Evolutionary conservation across 2,113 vertebrate species (phyloP), one percentile per base, ranked within the genome.

Genomic region (Chitala chitala): DNA sequence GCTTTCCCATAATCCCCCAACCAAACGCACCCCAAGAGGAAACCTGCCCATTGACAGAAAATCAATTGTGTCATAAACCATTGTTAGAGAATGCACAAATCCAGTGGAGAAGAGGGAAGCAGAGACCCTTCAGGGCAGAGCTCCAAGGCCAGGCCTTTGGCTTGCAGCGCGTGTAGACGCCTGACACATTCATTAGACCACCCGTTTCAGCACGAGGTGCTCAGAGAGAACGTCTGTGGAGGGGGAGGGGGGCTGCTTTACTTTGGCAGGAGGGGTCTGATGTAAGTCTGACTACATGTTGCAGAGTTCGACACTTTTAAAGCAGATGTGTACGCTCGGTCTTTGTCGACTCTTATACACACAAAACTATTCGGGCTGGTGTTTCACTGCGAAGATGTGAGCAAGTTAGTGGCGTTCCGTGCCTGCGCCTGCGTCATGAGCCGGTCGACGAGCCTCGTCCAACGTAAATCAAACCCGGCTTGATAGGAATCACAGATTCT

Each of bases 1-100:
- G 12, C 1, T 55, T 33, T n/a, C 53, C 71, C 38, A 8, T 56
- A 70, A 42, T 29, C 20, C 72, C 29, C 54, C 38, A 48, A 22
- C 9, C 71, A 36, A 33, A 40, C 3, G 3, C 44, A 40, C 74
- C 79, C 76, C 76, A 10, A 6, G 54, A 64, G 80, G 74, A 78
- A 76, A 72, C 42, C 4, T n/a, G 63, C 54, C 63, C 40, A 72
- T 77, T 82, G 78, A 82, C 76, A 77, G 81, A 81, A 84, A 83
- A 84, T 84, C 83, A 84, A 81, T 84, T 76, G 72, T 79, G 80
- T 80, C 81, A 84, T 83, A 82, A 80, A 83, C 64, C 76, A 26
- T 46, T 51, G 69, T 64, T 42, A 63, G 64, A 50, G 66, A 48
- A 51, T 26, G 24, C 26, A 70, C 2, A 71, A 61, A 73, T 44